These are phyloP conservation scores for Nannoperca australis DNA, from an alignment of 2,797 vertebrate genomes.

Conservation along the genomic window DNA sequence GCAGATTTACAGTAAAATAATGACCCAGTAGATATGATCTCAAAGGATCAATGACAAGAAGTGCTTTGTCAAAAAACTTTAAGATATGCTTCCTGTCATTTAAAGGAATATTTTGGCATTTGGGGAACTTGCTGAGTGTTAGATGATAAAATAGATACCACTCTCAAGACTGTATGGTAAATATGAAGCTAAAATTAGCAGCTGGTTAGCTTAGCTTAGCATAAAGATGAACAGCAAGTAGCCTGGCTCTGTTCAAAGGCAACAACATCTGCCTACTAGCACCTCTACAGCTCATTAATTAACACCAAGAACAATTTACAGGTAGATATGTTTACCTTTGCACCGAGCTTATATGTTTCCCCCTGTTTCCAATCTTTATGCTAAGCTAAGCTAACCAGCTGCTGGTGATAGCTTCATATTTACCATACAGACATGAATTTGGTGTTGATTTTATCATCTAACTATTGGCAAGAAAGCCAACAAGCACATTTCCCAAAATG, in stretches of 20 bases:
- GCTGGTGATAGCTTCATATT: background rate
- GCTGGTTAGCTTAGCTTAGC: background rate
- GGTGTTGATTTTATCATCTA: background rate
- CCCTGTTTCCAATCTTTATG: background rate
- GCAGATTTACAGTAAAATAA: slow-evolving; percentile 25
- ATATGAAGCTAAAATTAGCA: background rate
- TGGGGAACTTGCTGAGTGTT: background rate
- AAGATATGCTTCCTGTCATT: slow-evolving; percentile 9
- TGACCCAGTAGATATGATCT: slow-evolving; percentile 48
- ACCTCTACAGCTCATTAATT: background rate
- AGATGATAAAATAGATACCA: background rate
- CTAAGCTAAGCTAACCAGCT: background rate
- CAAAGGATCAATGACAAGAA: slow-evolving; percentile 39
- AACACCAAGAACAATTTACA: background rate
- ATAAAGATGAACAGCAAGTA: background rate
- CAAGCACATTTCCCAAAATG: background rate
- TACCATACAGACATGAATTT: background rate
- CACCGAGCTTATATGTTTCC: background rate
- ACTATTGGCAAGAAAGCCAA: background rate
- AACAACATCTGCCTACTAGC: background rate
- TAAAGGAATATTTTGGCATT: background rate
- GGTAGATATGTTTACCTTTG: background rate
- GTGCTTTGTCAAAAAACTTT: slow-evolving; percentile 26
- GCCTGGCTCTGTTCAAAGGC: background rate
- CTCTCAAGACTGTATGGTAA: background rate